Evolutionary conservation across 1,140 invertebrate genomes (phyloP).

Genomic region (Penaeus vannamei): DNA sequence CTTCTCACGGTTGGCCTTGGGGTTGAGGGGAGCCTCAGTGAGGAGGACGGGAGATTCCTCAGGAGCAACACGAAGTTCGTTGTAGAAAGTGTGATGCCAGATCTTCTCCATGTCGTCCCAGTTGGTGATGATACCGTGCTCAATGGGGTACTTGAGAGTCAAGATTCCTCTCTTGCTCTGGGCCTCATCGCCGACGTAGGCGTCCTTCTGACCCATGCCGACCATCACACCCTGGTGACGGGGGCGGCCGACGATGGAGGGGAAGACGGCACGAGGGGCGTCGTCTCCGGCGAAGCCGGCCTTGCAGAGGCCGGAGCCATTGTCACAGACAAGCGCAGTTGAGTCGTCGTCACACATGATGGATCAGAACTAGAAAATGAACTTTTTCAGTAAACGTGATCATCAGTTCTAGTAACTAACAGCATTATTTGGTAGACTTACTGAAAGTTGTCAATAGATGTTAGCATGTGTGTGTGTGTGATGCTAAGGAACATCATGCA

Average conservation of each 20-base stretch:
- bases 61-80: conserved; percentile 94
- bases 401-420: no score
- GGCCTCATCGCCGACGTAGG: conserved; percentile 93
- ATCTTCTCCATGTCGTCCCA: conserved; percentile 98
- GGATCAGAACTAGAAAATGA: neutral
- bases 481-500: no score
- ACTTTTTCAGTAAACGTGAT: neutral
- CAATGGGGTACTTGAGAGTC: conserved; percentile 93
- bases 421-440: no score
- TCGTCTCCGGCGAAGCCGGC: conserved; percentile 85
- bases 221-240: conserved; percentile 87
- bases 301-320: conserved; percentile 70
- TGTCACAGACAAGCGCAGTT: conserved; percentile 5
- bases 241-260: conserved; percentile 79
- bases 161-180: conserved; percentile 93
- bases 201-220: conserved; percentile 95
- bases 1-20: conserved; percentile 41
- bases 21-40: conserved; percentile 22
- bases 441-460: no score
- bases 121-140: conserved; percentile 96
- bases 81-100: conserved; percentile 97
- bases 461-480: no score
- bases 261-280: conserved; percentile 94
- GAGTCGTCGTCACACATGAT: conserved; percentile 2
- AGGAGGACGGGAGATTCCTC: conserved; percentile 80